Conservation (phyloP, 2,888 invertebrate species). For the Ennomos fuscantarius region DNA sequence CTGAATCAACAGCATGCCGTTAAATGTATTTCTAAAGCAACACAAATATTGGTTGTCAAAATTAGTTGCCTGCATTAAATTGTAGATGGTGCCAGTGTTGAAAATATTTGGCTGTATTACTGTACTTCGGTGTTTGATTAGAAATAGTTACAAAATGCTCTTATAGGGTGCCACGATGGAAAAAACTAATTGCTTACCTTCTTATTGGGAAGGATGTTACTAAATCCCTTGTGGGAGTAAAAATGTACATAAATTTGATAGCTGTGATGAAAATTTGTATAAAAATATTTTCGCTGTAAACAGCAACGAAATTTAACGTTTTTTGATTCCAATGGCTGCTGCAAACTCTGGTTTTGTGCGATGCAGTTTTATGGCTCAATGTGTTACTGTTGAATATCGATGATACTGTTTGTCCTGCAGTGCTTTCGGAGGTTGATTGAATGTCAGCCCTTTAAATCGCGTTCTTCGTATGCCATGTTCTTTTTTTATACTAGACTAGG, state of each 20-base stretch:
- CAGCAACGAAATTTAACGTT: constrained; percentile 66
- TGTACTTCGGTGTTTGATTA: constrained; percentile 29
- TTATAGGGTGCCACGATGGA: constrained; percentile 56
- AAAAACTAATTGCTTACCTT: constrained; percentile 41
- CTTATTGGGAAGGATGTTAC: constrained; percentile 60
- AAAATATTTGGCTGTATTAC: no score
- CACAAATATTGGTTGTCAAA: no score
- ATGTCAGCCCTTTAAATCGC: not conserved
- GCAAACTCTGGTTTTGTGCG: constrained; percentile 18
- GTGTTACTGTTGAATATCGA: constrained; percentile 11
- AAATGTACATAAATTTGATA: constrained; percentile 68
- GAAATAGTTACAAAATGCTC: constrained; percentile 59
- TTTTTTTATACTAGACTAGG: no score
- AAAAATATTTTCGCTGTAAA: constrained; percentile 73
- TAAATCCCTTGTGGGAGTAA: constrained; percentile 64
- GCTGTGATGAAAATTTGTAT: constrained; percentile 71
- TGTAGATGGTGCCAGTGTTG: no score
- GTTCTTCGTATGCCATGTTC: no score
- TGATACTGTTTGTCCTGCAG: constrained; percentile 21
- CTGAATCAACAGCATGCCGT: no score
- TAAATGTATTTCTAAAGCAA: no score
- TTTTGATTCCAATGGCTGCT: constrained; percentile 32
- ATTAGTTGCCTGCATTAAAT: no score
- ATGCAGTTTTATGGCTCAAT: constrained; percentile 30
- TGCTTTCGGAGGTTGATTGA: constrained; percentile 11